Base-by-base conservation (phyloP, 2,113 vertebrate genomes). In the Tenebrosternarchus preto region DNA sequence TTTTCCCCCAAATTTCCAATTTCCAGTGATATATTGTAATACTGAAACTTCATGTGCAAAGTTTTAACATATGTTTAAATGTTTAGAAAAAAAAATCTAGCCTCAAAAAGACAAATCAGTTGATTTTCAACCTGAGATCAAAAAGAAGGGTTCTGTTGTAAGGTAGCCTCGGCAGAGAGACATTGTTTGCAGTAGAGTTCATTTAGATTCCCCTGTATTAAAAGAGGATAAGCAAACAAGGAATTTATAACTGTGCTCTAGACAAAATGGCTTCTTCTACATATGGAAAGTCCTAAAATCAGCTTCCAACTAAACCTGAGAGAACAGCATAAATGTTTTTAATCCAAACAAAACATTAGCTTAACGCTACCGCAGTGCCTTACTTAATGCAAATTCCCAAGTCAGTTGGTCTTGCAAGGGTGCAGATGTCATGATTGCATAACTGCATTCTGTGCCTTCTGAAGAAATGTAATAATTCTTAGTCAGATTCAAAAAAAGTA, bases 51-150 rank as follows among this genome's bases (percentile, higher is more conserved):
- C 43, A 36, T 24, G 46, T 68, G 75, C 75, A 77, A 76, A 67
- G 19, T 11, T 63, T 64, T 24, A 77, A 33, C 64, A 57, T 15
- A 9, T 64, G 39, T 43, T 63, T 64, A 53, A 22, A 67, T 24
- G 61, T 19, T 77, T 36, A n/a, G n/a, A 19, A 16, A 55, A 31
- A 76, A 50, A 50, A 50, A 50, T 17, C 61, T 55, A 56, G 75
- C 16, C 61, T 5, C 19, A 77, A 77, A 64, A 61, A 27, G 55
- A 29, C 66, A 72, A 39, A 36, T 43, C 36, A 68, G 59, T 70
- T 89, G 90, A 89, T 89, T 92, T 88, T 76, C 80, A 90, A 92
- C 93, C 93, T 93, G 93, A 94, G 93, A 90, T 92, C 89, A 84
- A 85, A 84, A 88, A 89, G 82, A 85, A 87, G 70, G 24, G 87